Evolutionary conservation across 2,797 vertebrate genomes (phyloP).

Genomic region (Chelon labrosus): DNA sequence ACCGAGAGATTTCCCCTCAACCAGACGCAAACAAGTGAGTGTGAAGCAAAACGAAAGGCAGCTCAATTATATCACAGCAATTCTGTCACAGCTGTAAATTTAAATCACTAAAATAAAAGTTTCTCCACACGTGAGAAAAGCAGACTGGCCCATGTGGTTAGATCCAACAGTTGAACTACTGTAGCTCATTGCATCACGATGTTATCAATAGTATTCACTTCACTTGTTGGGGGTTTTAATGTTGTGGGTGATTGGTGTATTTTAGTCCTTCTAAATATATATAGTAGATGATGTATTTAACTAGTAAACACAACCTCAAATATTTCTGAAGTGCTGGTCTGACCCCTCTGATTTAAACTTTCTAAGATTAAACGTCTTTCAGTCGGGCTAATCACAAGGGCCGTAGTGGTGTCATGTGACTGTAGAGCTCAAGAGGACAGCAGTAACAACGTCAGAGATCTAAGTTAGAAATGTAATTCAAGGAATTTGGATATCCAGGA

Average conservation of each 20-base stretch:
- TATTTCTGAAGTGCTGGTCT: constrained; percentile 2
- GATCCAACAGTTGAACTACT: too few species aligned
- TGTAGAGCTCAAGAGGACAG: constrained; percentile 28
- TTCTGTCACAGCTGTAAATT: not conserved
- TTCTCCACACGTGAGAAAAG: too few species aligned
- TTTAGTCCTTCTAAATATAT: not conserved
- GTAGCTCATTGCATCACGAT: too few species aligned
- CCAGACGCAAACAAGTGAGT: constrained; percentile 38
- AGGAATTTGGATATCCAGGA: constrained; percentile 17
- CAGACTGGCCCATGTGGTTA: too few species aligned
- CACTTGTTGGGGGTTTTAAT: too few species aligned
- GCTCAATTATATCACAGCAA: not conserved
- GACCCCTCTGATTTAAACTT: constrained; percentile 30
- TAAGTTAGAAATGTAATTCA: constrained; percentile 25
- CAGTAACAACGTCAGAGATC: not conserved
- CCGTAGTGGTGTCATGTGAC: constrained; percentile 25
- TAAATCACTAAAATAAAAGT: not conserved
- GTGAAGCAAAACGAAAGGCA: not conserved
- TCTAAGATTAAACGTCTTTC: constrained; percentile 7
- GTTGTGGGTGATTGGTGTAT: too few species aligned
- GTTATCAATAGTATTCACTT: too few species aligned
- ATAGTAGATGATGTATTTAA: not conserved
- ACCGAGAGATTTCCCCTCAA: constrained; percentile 34
- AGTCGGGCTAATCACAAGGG: constrained; percentile 1
- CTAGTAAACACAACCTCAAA: not conserved